These are phyloP conservation scores for Conger conger DNA, from an alignment of 2,113 vertebrate species.

Conservation along the genomic window DNA sequence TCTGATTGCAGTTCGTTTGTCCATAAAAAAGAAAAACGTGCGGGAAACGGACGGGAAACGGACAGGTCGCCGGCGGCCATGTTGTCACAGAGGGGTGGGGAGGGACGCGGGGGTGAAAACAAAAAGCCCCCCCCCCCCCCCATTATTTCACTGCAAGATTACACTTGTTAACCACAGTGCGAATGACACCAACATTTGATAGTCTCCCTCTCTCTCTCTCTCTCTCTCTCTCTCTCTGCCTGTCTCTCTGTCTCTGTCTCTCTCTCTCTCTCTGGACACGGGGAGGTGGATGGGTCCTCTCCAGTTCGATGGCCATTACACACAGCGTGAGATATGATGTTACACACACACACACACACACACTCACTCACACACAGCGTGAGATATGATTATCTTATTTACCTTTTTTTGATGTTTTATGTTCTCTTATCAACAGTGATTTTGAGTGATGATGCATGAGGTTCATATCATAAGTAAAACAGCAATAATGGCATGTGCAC, in stretches of 20 bases:
- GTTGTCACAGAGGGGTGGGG: not conserved
- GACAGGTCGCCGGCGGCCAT: not conserved
- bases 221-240: not conserved
- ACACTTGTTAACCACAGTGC: not conserved
- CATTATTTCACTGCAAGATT: not conserved
- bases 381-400: no score
- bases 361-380: slow-evolving; percentile 15
- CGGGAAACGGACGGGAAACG: not conserved
- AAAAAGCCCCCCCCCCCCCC: not conserved
- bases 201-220: not conserved
- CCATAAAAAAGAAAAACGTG: slow-evolving; percentile 12
- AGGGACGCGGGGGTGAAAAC: not conserved
- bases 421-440: not conserved
- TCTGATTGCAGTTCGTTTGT: slow-evolving; percentile 11
- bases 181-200: not conserved
- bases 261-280: not conserved
- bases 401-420: no score
- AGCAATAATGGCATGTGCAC: no score
- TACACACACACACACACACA: not conserved
- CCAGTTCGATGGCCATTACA: slow-evolving; percentile 26
- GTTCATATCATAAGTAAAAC: no score
- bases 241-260: no score
- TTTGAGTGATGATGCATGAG: no score
- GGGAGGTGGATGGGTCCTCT: slow-evolving; percentile 11
- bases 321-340: slow-evolving; percentile 15